phyloP scores from a whole-genome alignment of 2,113 vertebrate genomes.

The Cottus gobio region DNA sequence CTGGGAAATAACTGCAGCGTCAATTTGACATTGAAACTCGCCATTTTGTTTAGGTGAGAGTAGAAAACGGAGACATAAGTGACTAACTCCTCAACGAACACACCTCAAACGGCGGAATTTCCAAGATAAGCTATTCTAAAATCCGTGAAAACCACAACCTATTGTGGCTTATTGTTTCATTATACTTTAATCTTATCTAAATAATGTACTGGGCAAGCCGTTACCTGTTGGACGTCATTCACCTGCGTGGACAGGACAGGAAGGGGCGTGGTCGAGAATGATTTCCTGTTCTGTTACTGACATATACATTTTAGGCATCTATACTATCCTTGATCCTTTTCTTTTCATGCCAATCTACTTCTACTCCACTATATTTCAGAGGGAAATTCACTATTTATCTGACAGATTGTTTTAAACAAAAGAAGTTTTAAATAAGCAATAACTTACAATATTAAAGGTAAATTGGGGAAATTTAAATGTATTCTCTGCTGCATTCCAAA shows the following conservation, averaged over 20 bases:
- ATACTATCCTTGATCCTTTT: neutral
- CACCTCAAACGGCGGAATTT: neutral
- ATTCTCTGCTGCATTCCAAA: neutral
- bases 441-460: too few species aligned
- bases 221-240: neutral
- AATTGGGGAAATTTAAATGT: neutral
- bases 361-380: too few species aligned
- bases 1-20: neutral
- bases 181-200: neutral
- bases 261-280: neutral
- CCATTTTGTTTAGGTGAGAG: neutral
- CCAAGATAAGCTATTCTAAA: neutral
- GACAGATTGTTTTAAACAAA: too few species aligned
- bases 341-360: neutral
- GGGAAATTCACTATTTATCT: too few species aligned
- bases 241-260: neutral
- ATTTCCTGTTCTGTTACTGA: neutral
- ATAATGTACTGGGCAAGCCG: neutral
- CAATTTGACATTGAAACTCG: neutral
- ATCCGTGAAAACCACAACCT: neutral
- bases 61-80: neutral
- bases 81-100: neutral
- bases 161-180: neutral
- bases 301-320: too few species aligned
- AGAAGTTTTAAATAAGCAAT: too few species aligned